Evolutionary conservation across 1,140 invertebrate species (phyloP), one percentile per base, ranked within the genome.

Genomic region (Drosophila sucinea): DNA sequence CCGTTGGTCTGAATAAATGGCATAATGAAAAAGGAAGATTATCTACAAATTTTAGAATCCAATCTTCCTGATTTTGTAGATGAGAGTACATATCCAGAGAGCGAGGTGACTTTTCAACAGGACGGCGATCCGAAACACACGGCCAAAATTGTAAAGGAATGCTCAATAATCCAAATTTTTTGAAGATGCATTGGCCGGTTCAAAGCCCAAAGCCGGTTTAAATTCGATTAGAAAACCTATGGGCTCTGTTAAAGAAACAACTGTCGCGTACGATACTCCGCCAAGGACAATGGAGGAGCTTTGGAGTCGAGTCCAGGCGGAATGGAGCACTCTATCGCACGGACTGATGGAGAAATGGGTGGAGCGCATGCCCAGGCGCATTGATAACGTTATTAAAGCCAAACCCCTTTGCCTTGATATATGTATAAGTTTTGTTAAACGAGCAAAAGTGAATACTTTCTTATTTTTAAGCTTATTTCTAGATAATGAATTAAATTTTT

Each of bases 61-160:
- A 41, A 41, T 56, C 57, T 64, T 64, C 23, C 17, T 60, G 51
- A 73, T 64, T 73, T 47, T 67, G 11, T 67, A 1, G 58, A 62
- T 1, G 25, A 47, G 29, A 40, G 40, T 51, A 40, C 60, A 3
- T 73, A 44, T 66, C 35, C 35, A 7, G 56, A 65, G 38, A 8
- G 7, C 38, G 38, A 41, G 40, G 40, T 60, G 6, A 27, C 25
- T 60, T 60, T 60, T 25, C 35, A 60, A 41, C 10, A 60, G 17
- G 58, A 60, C 40, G 38, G 58, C 23, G 58, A 60, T 60, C 58
- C 60, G 6, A 64, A 64, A 32, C 61, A 64, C 33, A 64, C 61
- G 4, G 40, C 60, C 2, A 72, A 72, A 67, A 72, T 67, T 67
- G 64, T 72, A 1, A 58, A 58, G 25, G 63, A 67, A 67, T 72